Base-by-base conservation (phyloP, 2,797 vertebrate genomes). In the Danio choprae region DNA sequence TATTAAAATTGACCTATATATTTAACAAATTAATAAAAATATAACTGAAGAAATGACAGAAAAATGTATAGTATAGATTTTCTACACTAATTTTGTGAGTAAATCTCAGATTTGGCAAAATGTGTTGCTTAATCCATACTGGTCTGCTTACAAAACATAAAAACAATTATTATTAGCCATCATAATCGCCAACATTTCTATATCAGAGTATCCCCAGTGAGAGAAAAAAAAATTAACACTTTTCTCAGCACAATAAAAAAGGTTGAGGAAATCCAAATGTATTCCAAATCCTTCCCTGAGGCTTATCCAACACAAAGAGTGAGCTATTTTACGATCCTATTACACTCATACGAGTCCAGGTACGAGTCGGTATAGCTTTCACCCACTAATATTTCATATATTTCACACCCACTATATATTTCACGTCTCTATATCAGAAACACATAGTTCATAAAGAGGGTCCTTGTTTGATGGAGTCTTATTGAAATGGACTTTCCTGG, bases 391-490 rank as follows among this genome's bases (percentile, higher is more conserved):
- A 29, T 29, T 29, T 29, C 29, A 29, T 29, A 29, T 72, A 64
- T 72, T 72, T 80, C 81, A 60, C 68, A 55, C 64, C 48, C 63
- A 53, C 84, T 50, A 62, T 82, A 29, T 29, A 80, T 89, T 86
- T 91, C 85, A 67, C 80, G 69, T 69, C 78, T 77, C 83, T 69
- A 85, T 85, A 87, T 90, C 81, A 88, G 86, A 88, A 86, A 85
- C 69, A 74, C 68, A 59, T 83, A 84, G 87, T 84, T 88, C 84
- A 87, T 86, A 88, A 86, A 74, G 86, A 9, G 76, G 81, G 86
- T 83, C 74, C 70, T 81, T 89, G 89, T 91, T 92, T 91, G 90
- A 93, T 92, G 89, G 93, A 91, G 92, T 89, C 82, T 87, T 91
- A 91, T 87, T 90, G 87, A 91, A 93, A 93, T 91, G 86, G 90